These are phyloP conservation scores for Callocephalon fimbriatum DNA, from an alignment of 2,113 vertebrate genomes.

Conservation along the genomic window DNA sequence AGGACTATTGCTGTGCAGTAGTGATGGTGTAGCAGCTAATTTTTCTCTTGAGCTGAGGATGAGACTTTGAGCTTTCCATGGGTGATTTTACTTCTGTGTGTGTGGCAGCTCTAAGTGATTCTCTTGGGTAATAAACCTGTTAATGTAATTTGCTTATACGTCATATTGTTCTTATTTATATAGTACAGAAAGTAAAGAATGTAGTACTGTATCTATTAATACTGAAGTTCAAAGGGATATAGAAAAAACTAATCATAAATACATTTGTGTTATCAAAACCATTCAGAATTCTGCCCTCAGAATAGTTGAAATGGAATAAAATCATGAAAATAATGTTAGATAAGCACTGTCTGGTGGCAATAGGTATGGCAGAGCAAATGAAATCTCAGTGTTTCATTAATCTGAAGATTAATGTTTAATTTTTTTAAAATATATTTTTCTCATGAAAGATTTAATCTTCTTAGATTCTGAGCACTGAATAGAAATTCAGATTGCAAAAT, in stretches of 20 bases:
- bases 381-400: neutral
- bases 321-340: neutral
- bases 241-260: neutral
- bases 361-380: neutral
- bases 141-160: neutral
- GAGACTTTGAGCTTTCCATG: neutral
- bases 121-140: neutral
- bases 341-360: neutral
- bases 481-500: neutral
- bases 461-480: neutral
- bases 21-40: fast-evolving
- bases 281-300: neutral
- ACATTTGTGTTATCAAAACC: neutral
- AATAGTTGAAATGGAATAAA: neutral
- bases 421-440: neutral
- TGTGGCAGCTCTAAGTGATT: neutral
- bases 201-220: neutral
- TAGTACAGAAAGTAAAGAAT: neutral
- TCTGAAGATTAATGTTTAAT: neutral
- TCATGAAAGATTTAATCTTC: neutral
- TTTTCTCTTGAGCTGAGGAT: neutral
- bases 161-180: neutral
- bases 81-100: neutral
- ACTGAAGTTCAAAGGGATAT: neutral
- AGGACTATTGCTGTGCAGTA: neutral